A percentile compares a stretch with the other conserved stretches of the same genome.
phyloP scores from a whole-genome alignment of 2,797 vertebrate species.

The Oreochromis grahami region DNA sequence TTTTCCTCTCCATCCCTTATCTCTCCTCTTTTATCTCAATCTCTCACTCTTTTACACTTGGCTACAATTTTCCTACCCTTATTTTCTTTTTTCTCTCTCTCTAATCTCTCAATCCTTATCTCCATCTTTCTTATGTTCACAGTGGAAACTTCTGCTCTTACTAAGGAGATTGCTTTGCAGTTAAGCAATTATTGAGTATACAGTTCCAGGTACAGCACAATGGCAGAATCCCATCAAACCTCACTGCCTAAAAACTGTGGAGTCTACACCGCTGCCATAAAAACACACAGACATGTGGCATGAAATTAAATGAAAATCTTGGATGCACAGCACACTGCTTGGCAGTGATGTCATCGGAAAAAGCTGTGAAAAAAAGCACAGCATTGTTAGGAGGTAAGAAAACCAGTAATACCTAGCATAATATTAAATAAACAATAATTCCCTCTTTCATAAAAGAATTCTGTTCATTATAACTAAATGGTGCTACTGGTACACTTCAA shows the following conservation, averaged over 20 bases:
- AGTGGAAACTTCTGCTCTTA: slow-evolving; percentile 62
- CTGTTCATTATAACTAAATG: background rate
- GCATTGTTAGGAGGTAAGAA: background rate
- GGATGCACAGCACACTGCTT: background rate
- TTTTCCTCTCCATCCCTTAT: slow-evolving; percentile 31
- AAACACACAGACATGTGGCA: background rate
- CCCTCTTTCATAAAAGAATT: background rate
- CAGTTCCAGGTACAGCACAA: slow-evolving; percentile 35
- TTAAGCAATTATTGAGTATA: slow-evolving; percentile 48
- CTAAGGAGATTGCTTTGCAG: slow-evolving; percentile 38
- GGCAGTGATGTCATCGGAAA: background rate
- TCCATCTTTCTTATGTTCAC: slow-evolving; percentile 57
- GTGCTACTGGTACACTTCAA: background rate
- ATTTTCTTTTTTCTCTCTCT: background rate
- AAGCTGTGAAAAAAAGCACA: background rate
- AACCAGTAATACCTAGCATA: background rate
- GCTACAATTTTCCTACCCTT: slow-evolving; percentile 43
- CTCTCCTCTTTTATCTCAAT: slow-evolving; percentile 63
- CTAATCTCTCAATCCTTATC: slow-evolving; percentile 66
- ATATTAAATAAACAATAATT: background rate
- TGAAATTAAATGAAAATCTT: background rate
- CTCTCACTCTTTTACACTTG: slow-evolving; percentile 51
- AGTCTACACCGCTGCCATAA: background rate
- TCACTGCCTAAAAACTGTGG: background rate
- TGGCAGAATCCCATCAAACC: background rate